These are phyloP conservation scores for Centruroides sculpturatus DNA, from an alignment of 1,140 invertebrate genomes.

Conservation along the genomic window DNA sequence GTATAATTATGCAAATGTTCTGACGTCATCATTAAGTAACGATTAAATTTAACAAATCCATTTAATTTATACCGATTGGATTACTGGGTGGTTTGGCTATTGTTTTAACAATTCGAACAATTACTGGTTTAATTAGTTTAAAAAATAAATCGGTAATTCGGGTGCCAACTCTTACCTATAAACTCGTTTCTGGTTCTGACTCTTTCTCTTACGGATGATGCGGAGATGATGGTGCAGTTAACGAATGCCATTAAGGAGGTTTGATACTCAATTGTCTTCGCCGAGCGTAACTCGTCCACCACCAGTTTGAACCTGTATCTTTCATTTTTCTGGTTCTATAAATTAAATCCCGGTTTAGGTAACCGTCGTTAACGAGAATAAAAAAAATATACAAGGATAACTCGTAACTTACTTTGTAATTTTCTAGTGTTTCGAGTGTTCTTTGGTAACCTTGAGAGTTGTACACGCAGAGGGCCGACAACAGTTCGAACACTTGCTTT, in stretches of 20 bases:
- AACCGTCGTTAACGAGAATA: background rate
- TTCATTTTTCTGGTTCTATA: conserved; percentile 59
- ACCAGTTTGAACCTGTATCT: conserved; percentile 33
- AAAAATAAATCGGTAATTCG: too few species aligned
- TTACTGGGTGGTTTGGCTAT: too few species aligned
- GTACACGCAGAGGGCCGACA: conserved; percentile 37
- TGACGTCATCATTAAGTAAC: too few species aligned
- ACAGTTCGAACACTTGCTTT: conserved; percentile 38
- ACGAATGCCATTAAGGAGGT: conserved; percentile 34
- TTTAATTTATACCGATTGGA: too few species aligned
- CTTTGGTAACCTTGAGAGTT: conserved; percentile 32
- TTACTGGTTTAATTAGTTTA: too few species aligned
- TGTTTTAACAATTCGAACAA: too few species aligned
- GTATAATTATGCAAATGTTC: too few species aligned
- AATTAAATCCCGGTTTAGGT: conserved; percentile 3
- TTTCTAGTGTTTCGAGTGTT: conserved; percentile 32
- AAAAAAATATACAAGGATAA: background rate
- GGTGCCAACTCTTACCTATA: conserved; percentile 27
- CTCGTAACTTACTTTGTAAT: conserved; percentile 27
- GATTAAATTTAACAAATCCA: too few species aligned
- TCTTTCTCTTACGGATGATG: conserved; percentile 27
- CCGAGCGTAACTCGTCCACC: conserved; percentile 30
- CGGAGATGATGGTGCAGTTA: conserved; percentile 38
- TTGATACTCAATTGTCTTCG: conserved; percentile 29
- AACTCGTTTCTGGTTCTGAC: conserved; percentile 35